Percentiles rank a stretch among this genome's conserved stretches.
These are phyloP conservation scores for Drosophila nigromelanica DNA, from an alignment of 1,140 invertebrate genomes.

Conservation along the genomic window DNA sequence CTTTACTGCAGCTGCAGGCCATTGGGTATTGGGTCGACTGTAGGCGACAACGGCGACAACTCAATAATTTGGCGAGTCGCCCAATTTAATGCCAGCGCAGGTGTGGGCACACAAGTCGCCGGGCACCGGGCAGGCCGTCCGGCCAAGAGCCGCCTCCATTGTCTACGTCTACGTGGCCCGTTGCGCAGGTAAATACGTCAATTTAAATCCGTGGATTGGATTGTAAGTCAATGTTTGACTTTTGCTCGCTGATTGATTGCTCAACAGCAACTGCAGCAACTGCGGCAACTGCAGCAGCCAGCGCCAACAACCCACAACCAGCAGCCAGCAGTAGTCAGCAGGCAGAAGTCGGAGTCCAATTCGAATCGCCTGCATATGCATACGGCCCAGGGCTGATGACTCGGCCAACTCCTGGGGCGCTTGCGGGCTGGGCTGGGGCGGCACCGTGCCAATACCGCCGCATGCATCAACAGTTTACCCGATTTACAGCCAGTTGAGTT, in stretches of 20 bases:
- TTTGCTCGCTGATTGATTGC: slow-evolving; percentile 84
- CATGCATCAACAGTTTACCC: slow-evolving; percentile 78
- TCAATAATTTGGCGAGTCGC: slow-evolving; percentile 81
- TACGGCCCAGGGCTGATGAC: slow-evolving; percentile 74
- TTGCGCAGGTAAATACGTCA: slow-evolving; percentile 79
- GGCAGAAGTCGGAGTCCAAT: slow-evolving; percentile 48
- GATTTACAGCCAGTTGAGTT: slow-evolving; percentile 76
- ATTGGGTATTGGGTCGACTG: slow-evolving; percentile 46
- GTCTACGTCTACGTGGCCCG: slow-evolving; percentile 59
- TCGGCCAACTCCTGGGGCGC: slow-evolving; percentile 56
- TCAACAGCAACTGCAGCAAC: slow-evolving; percentile 76
- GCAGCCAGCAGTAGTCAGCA: slow-evolving; percentile 12
- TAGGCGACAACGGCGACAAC: slow-evolving; percentile 62
- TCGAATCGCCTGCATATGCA: slow-evolving; percentile 72
- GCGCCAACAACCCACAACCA: slow-evolving; percentile 5
- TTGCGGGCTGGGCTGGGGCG: slow-evolving; percentile 6
- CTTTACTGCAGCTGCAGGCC: slow-evolving; percentile 52
- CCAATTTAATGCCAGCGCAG: slow-evolving; percentile 71
- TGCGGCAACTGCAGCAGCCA: slow-evolving; percentile 10
- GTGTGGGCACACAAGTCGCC: slow-evolving; percentile 39
- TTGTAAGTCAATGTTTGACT: slow-evolving; percentile 84
- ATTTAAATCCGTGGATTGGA: slow-evolving; percentile 82
- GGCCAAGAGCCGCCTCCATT: slow-evolving; percentile 53
- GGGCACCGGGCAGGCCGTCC: slow-evolving; percentile 29
- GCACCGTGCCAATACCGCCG: slow-evolving; percentile 27